Conservation (phyloP, 2,888 invertebrate species). For the Amiota minor region DNA sequence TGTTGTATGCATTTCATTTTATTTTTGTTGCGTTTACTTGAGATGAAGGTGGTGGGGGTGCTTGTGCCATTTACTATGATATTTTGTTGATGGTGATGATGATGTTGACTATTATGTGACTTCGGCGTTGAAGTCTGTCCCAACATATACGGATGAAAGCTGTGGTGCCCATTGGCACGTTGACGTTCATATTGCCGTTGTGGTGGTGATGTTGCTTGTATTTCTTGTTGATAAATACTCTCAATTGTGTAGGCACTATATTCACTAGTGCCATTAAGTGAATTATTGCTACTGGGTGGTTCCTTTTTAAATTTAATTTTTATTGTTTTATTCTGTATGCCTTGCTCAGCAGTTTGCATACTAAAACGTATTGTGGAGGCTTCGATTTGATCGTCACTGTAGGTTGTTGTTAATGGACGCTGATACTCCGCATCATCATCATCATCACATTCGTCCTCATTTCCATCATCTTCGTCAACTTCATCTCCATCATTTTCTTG, state of each 20-base stretch:
- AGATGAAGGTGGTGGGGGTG: slow-evolving; percentile 41
- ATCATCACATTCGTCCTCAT: slow-evolving; percentile 43
- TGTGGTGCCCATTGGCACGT: slow-evolving; percentile 58
- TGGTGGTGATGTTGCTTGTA: slow-evolving; percentile 34
- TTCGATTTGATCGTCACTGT: slow-evolving; percentile 69
- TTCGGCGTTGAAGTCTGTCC: slow-evolving; percentile 71
- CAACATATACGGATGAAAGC: slow-evolving; percentile 69
- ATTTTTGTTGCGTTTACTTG: slow-evolving; percentile 57
- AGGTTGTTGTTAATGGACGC: slow-evolving; percentile 14
- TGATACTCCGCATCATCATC: slow-evolving; percentile 16
- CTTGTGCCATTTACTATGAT: slow-evolving; percentile 24
- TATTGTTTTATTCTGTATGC: slow-evolving; percentile 69
- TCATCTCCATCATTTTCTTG: slow-evolving; percentile 31
- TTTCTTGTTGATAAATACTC: slow-evolving; percentile 59
- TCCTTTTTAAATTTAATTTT: slow-evolving; percentile 73
- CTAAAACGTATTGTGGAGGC: slow-evolving; percentile 70
- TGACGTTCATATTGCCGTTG: slow-evolving; percentile 47
- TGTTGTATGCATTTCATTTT: slow-evolving; percentile 57
- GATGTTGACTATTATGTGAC: slow-evolving; percentile 37
- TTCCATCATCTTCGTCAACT: slow-evolving; percentile 11
- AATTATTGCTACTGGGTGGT: slow-evolving; percentile 44
- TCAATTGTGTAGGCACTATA: slow-evolving; percentile 71
- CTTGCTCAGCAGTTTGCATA: slow-evolving; percentile 65
- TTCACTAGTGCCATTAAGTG: slow-evolving; percentile 62
- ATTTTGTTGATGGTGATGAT: slow-evolving; percentile 29